Evolutionary conservation across 1,140 invertebrate genomes (phyloP).

Genomic region (Drosophila auraria): DNA sequence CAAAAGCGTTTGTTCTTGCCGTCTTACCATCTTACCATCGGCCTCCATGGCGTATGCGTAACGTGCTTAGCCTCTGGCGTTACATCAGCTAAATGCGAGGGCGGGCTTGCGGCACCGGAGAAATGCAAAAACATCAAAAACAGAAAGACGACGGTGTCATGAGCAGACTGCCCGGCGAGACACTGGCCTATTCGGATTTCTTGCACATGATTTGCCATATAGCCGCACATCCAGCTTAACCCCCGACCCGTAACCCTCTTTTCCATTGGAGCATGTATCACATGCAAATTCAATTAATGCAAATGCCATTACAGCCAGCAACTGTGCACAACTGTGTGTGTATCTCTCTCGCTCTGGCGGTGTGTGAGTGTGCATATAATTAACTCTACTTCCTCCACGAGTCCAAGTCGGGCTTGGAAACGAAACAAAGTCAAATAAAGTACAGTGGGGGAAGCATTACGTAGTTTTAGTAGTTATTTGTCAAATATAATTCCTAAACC

Average conservation of each 20-base stretch:
- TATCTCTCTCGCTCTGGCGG: neutral
- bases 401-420: constrained; percentile 23
- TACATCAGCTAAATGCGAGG: constrained; percentile 23
- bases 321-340: constrained; percentile 13
- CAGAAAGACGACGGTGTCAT: constrained; percentile 10
- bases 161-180: constrained; percentile 18
- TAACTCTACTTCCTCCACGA: constrained; percentile 58
- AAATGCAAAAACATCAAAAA: constrained; percentile 21
- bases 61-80: constrained; percentile 30
- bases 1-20: constrained; percentile 42
- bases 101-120: neutral
- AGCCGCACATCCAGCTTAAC: constrained; percentile 5
- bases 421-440: constrained; percentile 10
- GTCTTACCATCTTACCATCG: constrained; percentile 22
- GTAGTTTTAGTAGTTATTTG: too few species aligned
- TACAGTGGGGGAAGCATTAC: neutral
- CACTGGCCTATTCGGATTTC: constrained; percentile 10
- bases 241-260: neutral
- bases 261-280: constrained; percentile 22
- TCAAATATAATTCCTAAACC: too few species aligned
- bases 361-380: constrained; percentile 47
- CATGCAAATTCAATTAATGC: constrained; percentile 64
- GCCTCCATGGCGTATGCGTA: constrained; percentile 57
- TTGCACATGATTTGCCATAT: constrained; percentile 12
- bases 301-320: constrained; percentile 46